phyloP scores from a whole-genome alignment of 2,888 invertebrate species.

The Leptogaster cylindrica region DNA sequence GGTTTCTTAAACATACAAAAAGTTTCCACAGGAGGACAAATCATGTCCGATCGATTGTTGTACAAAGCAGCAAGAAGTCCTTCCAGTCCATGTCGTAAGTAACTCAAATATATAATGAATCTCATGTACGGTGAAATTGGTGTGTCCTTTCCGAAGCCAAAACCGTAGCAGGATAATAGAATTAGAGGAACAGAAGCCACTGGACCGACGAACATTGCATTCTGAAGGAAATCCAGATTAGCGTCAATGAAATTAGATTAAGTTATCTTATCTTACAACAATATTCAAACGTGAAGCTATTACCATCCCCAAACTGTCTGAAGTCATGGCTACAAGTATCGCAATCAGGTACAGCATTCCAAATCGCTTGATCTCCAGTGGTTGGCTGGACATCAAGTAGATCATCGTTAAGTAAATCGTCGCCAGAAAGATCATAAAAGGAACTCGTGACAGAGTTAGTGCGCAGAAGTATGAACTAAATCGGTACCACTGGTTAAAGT shows the following conservation, averaged over 20 bases:
- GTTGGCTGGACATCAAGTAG: conserved; percentile 78
- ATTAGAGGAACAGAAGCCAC: conserved; percentile 86
- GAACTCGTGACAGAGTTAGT: conserved; percentile 73
- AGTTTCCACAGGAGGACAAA: conserved; percentile 73
- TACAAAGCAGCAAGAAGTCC: conserved; percentile 82
- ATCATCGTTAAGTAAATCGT: conserved; percentile 73
- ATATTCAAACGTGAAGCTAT: conserved; percentile 77
- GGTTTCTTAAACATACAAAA: conserved; percentile 80
- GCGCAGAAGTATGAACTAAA: conserved; percentile 81
- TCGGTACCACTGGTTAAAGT: conserved; percentile 86
- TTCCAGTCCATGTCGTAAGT: conserved; percentile 81
- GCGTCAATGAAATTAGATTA: neutral
- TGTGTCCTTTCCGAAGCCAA: conserved; percentile 79
- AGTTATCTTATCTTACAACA: conserved; percentile 64
- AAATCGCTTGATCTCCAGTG: conserved; percentile 72
- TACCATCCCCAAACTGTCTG: conserved; percentile 78
- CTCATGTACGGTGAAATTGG: conserved; percentile 74
- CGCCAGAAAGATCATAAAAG: conserved; percentile 73
- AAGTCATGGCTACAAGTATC: conserved; percentile 74
- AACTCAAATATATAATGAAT: conserved; percentile 82
- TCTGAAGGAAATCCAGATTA: conserved; percentile 66
- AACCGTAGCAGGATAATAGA: conserved; percentile 84
- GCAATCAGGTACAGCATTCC: conserved; percentile 74
- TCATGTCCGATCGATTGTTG: conserved; percentile 72
- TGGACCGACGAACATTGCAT: conserved; percentile 89